Percentiles rank a stretch among this genome's conserved stretches.
phyloP scores from a whole-genome alignment of 2,797 vertebrate species.

The Pterois miles region DNA sequence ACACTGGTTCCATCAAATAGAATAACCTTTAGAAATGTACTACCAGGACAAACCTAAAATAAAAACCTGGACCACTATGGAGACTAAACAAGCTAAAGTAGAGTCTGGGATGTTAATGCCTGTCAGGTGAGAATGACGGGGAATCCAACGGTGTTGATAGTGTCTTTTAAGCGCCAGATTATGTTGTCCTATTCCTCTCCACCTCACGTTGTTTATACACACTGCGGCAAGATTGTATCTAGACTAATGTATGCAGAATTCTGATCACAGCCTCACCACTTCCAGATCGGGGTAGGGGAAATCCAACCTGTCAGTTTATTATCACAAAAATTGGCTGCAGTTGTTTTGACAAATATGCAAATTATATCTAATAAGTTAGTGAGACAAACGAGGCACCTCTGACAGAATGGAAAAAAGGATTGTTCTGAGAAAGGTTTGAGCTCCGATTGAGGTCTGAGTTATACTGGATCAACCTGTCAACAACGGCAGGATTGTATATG shows the following conservation, averaged over 20 bases:
- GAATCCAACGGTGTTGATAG: slow-evolving; percentile 30
- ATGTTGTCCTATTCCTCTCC: slow-evolving; percentile 52
- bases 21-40: slow-evolving; percentile 63
- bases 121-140: slow-evolving; percentile 42
- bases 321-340: slow-evolving; percentile 57
- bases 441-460: slow-evolving; percentile 36
- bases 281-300: slow-evolving; percentile 43
- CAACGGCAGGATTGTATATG: slow-evolving; percentile 30
- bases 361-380: slow-evolving; percentile 58
- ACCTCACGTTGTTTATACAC: slow-evolving; percentile 59
- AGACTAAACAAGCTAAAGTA: slow-evolving; percentile 28
- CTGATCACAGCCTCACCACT: slow-evolving; percentile 57
- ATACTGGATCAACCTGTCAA: slow-evolving; percentile 67
- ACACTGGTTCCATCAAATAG: slow-evolving; percentile 57
- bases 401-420: slow-evolving; percentile 25
- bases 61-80: slow-evolving; percentile 33
- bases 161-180: slow-evolving; percentile 59
- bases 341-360: slow-evolving; percentile 74
- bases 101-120: slow-evolving; percentile 39
- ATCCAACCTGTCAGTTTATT: slow-evolving; percentile 66
- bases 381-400: slow-evolving; percentile 50
- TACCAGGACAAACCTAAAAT: slow-evolving; percentile 35
- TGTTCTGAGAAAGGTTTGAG: slow-evolving; percentile 25
- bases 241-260: slow-evolving; percentile 71
- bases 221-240: slow-evolving; percentile 68